These are phyloP conservation scores for Agonopterix subpropinquella DNA, from an alignment of 2,888 invertebrate species.

Conservation along the genomic window DNA sequence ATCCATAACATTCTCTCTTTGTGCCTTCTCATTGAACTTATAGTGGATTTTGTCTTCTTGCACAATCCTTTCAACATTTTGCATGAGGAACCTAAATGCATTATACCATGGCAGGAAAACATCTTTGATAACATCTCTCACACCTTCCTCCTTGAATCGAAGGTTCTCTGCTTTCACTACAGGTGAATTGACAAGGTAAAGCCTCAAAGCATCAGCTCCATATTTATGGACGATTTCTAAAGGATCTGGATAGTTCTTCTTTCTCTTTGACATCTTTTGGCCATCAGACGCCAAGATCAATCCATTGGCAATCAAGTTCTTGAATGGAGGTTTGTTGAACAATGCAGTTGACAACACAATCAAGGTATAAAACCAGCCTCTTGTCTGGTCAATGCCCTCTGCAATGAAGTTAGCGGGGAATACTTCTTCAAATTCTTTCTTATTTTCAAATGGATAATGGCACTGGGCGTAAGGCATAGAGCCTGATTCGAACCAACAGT, in stretches of 20 bases:
- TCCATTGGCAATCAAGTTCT: slow-evolving; percentile 97
- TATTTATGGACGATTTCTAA: slow-evolving; percentile 92
- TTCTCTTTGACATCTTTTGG: slow-evolving; percentile 99
- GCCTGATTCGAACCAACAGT: slow-evolving; percentile 99
- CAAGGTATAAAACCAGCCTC: slow-evolving; percentile 99
- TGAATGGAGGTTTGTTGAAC: slow-evolving; percentile 97
- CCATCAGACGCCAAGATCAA: slow-evolving; percentile 97
- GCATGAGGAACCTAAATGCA: slow-evolving; percentile 93
- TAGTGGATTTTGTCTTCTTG: slow-evolving; percentile 78
- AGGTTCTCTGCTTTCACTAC: slow-evolving; percentile 98
- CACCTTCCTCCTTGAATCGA: slow-evolving; percentile 97
- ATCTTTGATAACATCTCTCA: slow-evolving; percentile 96
- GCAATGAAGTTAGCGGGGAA: slow-evolving; percentile 99
- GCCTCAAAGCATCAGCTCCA: slow-evolving; percentile 96
- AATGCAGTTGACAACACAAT: slow-evolving; percentile 96
- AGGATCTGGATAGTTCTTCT: slow-evolving; percentile 99
- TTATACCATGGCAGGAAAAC: slow-evolving; percentile 98
- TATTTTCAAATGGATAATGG: slow-evolving; percentile 97
- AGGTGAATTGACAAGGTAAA: slow-evolving; percentile 98
- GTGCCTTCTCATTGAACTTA: slow-evolving; percentile 70
- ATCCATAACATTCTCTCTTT: slow-evolving; percentile 91
- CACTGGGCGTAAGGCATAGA: slow-evolving; percentile 99
- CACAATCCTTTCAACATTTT: slow-evolving; percentile 90
- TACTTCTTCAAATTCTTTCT: slow-evolving; percentile 88
- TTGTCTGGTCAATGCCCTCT: slow-evolving; percentile 99